Base-by-base conservation (phyloP, 1,140 invertebrate genomes). In the Littorina saxatilis region DNA sequence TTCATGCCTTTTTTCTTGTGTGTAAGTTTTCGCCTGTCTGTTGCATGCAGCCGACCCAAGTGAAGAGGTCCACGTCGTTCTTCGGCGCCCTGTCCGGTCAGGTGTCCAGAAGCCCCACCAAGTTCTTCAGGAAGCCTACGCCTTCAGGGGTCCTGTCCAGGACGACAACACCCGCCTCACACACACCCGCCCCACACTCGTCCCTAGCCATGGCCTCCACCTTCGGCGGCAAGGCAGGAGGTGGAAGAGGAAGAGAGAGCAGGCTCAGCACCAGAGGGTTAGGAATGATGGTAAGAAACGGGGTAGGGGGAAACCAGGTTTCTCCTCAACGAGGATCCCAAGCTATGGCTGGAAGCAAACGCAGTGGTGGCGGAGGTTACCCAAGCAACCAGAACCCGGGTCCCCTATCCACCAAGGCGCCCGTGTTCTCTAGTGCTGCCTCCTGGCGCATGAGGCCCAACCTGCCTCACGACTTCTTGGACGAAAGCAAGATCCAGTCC, bases 111-210 rank as follows among this genome's bases (percentile, higher is more conserved):
- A 78, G 76, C 3, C 55, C 76, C 37, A 66, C 37, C 76, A 78
- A 78, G 39, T 78, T 78, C 55, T 78, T 66, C 58, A 66, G 39
- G 37, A 78, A 43, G 29, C 76, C 76, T 13, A 29, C 29, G 9
- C 39, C 75, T 15, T 37, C 29, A 29, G 37, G 35, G 32, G 23
- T 32, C 70, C 70, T 73, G 23, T 73, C 70, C 70, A 73, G 39
- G 27, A 73, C 70, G 20, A 73, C 27, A 1, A 50, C 70, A 1
- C 43, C 13, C 20, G 0, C 35, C 70, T 73, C 70, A 4, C 39
- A 47, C 17, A 0, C 43, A 39, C n/a, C 40, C n/a, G 3, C 32
- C n/a, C 70, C 43, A 2, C 4, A 23, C 40, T 3, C 23, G 40
- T 52, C 70, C 70, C 17, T 52, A 4, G 40, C 40, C 40, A 23